phyloP scores from a whole-genome alignment of 2,113 vertebrate species.

The Beaufortia kweichowensis region DNA sequence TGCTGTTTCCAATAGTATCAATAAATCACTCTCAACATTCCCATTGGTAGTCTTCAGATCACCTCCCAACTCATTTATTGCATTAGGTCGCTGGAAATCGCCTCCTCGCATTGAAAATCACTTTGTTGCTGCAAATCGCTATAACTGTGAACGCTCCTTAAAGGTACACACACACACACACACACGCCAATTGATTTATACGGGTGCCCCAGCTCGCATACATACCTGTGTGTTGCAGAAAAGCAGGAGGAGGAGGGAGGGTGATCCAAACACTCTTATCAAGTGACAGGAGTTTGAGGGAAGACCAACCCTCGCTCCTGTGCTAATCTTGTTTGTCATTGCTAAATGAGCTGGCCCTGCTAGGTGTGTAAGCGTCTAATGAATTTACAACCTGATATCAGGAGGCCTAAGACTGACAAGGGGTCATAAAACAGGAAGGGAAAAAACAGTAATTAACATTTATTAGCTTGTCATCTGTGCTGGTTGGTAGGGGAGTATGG shows the following conservation, averaged over 20 bases:
- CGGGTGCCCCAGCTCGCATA: not conserved
- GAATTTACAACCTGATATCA: slow-evolving; percentile 80
- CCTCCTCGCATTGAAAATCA: too few species aligned
- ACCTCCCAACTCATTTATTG: too few species aligned
- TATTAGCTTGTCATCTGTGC: slow-evolving; percentile 63
- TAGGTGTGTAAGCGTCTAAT: slow-evolving; percentile 79
- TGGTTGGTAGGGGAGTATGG: slow-evolving; percentile 51
- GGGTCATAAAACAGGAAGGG: slow-evolving; percentile 67
- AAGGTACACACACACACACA: not conserved
- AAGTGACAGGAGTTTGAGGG: slow-evolving; percentile 42
- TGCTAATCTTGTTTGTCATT: slow-evolving; percentile 78
- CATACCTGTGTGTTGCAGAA: not conserved
- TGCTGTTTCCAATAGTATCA: too few species aligned
- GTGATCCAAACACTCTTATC: slow-evolving; percentile 38
- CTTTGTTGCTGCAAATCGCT: too few species aligned
- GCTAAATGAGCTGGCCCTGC: slow-evolving; percentile 70
- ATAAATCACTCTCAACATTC: too few species aligned
- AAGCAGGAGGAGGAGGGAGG: slow-evolving; percentile 20
- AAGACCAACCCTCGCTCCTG: slow-evolving; percentile 59
- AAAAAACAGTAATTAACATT: slow-evolving; percentile 71
- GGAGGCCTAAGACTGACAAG: slow-evolving; percentile 62
- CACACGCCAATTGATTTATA: not conserved
- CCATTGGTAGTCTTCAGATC: too few species aligned
- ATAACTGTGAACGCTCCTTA: not conserved
- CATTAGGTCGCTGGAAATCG: too few species aligned